Evolutionary conservation across 2,797 vertebrate species (phyloP).

Genomic region (Clangula hyemalis): DNA sequence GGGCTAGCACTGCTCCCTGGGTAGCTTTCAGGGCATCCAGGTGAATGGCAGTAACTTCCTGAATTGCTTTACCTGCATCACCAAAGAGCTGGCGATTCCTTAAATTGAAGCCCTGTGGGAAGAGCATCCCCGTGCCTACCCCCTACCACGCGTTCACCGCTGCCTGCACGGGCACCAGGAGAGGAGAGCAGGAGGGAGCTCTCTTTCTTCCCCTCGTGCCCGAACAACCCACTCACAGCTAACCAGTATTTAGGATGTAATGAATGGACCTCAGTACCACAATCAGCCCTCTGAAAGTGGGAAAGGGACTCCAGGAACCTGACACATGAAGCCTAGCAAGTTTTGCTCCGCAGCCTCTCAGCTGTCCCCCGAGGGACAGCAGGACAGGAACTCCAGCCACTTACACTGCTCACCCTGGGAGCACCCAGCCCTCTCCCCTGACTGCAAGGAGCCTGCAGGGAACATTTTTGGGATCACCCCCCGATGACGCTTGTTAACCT

Average conservation of each 20-base stretch:
- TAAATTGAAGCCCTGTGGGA: not conserved
- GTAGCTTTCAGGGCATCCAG: not conserved
- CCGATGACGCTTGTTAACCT: fast-evolving
- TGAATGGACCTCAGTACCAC: not conserved
- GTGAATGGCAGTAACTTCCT: not conserved
- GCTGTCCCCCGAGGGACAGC: not conserved
- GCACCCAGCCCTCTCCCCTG: not conserved
- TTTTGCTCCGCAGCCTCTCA: not conserved
- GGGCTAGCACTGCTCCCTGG: not conserved
- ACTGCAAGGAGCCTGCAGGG: not conserved
- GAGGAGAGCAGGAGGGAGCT: fast-evolving
- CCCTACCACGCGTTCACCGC: not conserved
- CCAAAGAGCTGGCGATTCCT: not conserved
- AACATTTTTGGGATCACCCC: not conserved
- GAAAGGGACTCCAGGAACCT: not conserved
- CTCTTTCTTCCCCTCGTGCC: not conserved
- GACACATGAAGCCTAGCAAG: not conserved
- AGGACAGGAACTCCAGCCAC: not conserved
- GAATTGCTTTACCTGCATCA: not conserved
- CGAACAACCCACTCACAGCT: not conserved
- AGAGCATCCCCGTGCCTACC: not conserved
- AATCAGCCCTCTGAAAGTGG: not conserved
- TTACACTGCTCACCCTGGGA: not conserved
- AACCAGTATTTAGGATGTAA: not conserved
- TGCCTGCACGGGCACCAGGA: not conserved